Conservation (phyloP, 2,888 invertebrate genomes). For the Cynaeus angustus region DNA sequence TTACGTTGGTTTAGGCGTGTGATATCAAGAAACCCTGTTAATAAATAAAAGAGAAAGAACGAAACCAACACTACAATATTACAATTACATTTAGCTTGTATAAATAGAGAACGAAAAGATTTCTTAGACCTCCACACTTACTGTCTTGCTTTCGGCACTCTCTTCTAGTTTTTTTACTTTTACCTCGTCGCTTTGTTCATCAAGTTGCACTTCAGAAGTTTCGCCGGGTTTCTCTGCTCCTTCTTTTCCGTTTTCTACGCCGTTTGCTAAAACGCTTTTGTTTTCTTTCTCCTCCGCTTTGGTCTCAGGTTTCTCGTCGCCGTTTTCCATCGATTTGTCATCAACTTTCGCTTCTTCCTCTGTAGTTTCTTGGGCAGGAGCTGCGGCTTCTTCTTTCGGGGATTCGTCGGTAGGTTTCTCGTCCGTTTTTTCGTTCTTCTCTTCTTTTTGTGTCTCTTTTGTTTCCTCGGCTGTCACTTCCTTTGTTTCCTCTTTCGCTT, state of each 20-base stretch:
- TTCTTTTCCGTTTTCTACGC: constrained; percentile 55
- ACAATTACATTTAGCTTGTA: constrained; percentile 55
- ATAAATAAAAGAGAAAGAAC: constrained; percentile 50
- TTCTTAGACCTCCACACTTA: constrained; percentile 61
- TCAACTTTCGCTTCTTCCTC: constrained; percentile 17
- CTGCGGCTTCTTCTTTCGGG: not conserved
- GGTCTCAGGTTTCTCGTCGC: constrained; percentile 46
- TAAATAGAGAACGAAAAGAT: constrained; percentile 51
- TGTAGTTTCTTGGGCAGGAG: constrained; percentile 1
- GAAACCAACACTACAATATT: constrained; percentile 57
- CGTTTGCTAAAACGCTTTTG: constrained; percentile 70
- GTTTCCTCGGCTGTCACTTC: too few relatives aligned
- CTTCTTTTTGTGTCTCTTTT: constrained; percentile 20
- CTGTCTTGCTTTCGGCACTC: constrained; percentile 56
- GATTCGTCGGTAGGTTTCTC: constrained; percentile 30
- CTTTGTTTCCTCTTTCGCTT: constrained; percentile 17
- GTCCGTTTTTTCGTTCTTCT: constrained; percentile 20
- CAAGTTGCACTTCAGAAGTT: constrained; percentile 49
- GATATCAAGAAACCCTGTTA: constrained; percentile 34
- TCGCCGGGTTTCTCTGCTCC: constrained; percentile 39
- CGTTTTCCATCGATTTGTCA: constrained; percentile 40
- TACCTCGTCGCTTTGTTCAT: constrained; percentile 66
- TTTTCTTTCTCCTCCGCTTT: constrained; percentile 68
- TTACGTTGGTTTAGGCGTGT: constrained; percentile 17
- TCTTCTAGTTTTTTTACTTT: constrained; percentile 75